Conservation (phyloP, 2,888 invertebrate genomes). For the Stenodema calcarata region DNA sequence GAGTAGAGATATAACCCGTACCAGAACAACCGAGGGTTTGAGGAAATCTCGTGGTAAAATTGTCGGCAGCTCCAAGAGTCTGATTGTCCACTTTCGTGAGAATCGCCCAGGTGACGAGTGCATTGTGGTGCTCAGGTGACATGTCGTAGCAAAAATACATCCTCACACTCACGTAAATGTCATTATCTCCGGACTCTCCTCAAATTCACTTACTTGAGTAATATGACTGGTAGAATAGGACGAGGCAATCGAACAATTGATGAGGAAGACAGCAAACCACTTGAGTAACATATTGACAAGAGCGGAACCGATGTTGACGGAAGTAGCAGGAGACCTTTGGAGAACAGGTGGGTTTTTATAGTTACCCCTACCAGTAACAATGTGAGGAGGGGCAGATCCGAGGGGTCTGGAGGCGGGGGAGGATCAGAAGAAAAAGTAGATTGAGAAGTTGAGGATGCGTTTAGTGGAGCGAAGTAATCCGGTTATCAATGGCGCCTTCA, state of each 20-base stretch:
- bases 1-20: no score
- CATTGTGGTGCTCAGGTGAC: no score
- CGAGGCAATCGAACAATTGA: not conserved
- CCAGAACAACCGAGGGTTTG: no score
- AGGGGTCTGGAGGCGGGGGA: not conserved
- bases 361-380: constrained; percentile 20
- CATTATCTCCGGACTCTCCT: no score
- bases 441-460: not conserved
- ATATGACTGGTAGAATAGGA: constrained; percentile 9
- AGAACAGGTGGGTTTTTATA: constrained; percentile 14
- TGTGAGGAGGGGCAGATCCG: not conserved
- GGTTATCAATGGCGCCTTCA: constrained; percentile 32
- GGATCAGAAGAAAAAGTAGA: not conserved
- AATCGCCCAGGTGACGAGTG: no score
- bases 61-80: no score
- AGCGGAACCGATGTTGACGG: constrained; percentile 40
- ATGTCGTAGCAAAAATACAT: no score
- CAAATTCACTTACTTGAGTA: constrained; percentile 15
- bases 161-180: no score
- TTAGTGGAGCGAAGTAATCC: constrained; percentile 46
- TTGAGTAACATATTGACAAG: constrained; percentile 26
- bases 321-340: not conserved
- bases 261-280: constrained; percentile 10
- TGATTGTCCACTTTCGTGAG: no score
- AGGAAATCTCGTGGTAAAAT: no score